Evolutionary conservation across 2,113 vertebrate species (phyloP).

Genomic region (Xiphias gladius): DNA sequence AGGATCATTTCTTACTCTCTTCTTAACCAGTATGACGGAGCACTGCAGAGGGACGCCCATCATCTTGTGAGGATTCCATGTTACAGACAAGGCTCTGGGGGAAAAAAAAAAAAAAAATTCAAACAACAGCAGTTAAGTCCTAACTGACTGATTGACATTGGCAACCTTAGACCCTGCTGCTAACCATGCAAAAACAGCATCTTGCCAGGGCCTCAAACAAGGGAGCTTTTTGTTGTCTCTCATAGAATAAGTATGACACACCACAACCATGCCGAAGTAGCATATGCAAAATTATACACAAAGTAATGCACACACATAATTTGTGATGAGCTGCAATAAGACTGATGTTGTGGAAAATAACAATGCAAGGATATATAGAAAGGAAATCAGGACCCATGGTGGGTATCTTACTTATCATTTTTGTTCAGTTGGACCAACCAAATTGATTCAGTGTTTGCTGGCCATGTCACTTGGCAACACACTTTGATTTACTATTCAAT

Average conservation of each 20-base stretch:
- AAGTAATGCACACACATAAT: background rate
- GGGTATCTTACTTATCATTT: background rate
- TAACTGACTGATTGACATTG: background rate
- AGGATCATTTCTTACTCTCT: conserved; percentile 73
- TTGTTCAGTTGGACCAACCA: too few relatives aligned
- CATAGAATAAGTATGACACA: background rate
- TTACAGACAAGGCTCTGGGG: conserved; percentile 82
- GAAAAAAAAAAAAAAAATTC: background rate
- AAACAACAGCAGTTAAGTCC: background rate
- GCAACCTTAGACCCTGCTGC: background rate
- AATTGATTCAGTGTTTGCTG: background rate
- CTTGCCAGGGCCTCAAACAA: too few relatives aligned
- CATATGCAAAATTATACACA: too few relatives aligned
- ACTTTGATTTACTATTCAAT: background rate
- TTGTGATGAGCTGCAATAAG: background rate
- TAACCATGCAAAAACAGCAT: too few relatives aligned
- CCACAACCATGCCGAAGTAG: too few relatives aligned
- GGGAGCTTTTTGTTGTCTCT: background rate
- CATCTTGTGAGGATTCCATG: conserved; percentile 87
- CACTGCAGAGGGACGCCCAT: conserved; percentile 83
- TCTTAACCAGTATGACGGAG: conserved; percentile 79
- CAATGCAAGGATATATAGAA: background rate
- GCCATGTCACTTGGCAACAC: background rate
- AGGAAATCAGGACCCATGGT: background rate
- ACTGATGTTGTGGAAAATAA: background rate